Evolutionary conservation across 2,888 invertebrate genomes (phyloP).

Genomic region (Spicauda simplicius): DNA sequence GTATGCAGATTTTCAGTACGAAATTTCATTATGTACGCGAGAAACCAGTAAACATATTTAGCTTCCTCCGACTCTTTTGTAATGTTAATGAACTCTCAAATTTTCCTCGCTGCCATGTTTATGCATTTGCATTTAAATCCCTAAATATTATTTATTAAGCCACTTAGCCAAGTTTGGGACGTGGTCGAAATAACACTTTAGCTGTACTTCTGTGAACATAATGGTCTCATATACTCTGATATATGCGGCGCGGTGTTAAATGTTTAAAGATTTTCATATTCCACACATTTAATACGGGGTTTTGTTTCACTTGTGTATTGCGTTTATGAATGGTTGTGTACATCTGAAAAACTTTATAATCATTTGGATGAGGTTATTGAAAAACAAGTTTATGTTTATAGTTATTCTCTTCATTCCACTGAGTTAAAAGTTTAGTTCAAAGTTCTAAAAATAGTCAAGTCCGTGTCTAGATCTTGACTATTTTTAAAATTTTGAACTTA

Average conservation of each 20-base stretch:
- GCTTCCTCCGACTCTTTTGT: constrained; percentile 24
- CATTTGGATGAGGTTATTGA: too few relatives aligned
- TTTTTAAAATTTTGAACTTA: too few relatives aligned
- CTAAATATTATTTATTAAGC: constrained; percentile 35
- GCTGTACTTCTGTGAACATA: constrained; percentile 15
- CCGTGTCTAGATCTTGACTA: too few relatives aligned
- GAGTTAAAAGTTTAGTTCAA: too few relatives aligned
- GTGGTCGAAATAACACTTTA: constrained; percentile 29
- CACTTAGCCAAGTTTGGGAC: constrained; percentile 34
- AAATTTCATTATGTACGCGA: constrained; percentile 25
- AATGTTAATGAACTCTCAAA: constrained; percentile 37
- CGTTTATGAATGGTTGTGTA: neutral
- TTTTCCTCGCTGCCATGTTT: constrained; percentile 30
- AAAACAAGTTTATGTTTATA: too few relatives aligned
- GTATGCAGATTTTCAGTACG: neutral
- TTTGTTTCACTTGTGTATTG: neutral
- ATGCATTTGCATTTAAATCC: constrained; percentile 36
- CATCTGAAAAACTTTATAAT: neutral
- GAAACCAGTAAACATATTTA: constrained; percentile 16
- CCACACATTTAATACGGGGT: neutral
- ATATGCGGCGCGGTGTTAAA: constrained; percentile 15
- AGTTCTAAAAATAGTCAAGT: too few relatives aligned
- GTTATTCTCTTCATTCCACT: too few relatives aligned
- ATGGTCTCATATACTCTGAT: constrained; percentile 23
- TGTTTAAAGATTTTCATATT: constrained; percentile 24